phyloP scores from a whole-genome alignment of 2,888 invertebrate species.

The Dorcus hopei region DNA sequence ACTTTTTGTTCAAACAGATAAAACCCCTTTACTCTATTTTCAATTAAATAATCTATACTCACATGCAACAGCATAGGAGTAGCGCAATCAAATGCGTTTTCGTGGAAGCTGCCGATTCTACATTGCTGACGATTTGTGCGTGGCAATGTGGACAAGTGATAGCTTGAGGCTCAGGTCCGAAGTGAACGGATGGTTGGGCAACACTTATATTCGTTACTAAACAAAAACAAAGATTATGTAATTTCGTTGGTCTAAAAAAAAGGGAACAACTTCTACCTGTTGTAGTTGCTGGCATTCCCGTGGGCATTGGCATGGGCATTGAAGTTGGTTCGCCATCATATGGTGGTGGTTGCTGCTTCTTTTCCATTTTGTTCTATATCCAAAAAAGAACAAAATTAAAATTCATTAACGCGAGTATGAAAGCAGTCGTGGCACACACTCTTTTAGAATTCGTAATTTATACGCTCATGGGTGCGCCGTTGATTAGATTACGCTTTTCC shows the following conservation, averaged over 20 bases:
- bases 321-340: no score
- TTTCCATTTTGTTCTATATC: no score
- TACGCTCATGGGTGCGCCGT: no score
- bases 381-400: no score
- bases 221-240: neutral
- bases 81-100: conserved; percentile 53
- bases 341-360: no score
- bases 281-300: no score
- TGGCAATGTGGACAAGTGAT: conserved; percentile 50
- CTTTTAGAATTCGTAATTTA: no score
- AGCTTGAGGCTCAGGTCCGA: conserved; percentile 44
- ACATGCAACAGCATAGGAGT: conserved; percentile 48
- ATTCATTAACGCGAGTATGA: no score
- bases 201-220: conserved; percentile 8
- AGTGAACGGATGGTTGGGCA: conserved; percentile 18
- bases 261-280: neutral
- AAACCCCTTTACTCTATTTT: neutral
- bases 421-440: no score
- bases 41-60: conserved; percentile 25
- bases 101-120: conserved; percentile 45
- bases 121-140: conserved; percentile 42
- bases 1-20: neutral
- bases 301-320: no score
- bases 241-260: neutral
- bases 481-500: no score